Conservation (phyloP, 2,113 vertebrate genomes). For the Thinocorus orbignyianus region DNA sequence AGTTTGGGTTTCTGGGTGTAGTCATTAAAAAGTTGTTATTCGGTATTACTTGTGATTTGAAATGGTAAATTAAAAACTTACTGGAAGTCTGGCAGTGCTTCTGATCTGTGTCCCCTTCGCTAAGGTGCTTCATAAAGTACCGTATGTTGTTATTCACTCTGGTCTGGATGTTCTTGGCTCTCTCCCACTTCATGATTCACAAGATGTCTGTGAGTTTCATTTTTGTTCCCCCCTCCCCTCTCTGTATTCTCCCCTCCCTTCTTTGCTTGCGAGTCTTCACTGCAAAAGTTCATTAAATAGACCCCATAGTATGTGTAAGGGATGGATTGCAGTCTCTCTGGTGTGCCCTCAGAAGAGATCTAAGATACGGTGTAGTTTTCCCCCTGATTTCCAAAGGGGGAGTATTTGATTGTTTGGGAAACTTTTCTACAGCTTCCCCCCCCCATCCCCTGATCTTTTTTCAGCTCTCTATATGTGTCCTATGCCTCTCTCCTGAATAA, state of each 20-base stretch:
- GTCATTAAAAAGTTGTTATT: not conserved
- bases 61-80: constrained; percentile 55
- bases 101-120: constrained; percentile 17
- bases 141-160: constrained; percentile 44
- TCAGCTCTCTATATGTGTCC: not conserved
- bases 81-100: constrained; percentile 18
- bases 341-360: accelerated
- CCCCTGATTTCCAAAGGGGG: not conserved
- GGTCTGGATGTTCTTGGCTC: constrained; percentile 57
- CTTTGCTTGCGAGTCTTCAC: constrained; percentile 3
- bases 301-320: not conserved
- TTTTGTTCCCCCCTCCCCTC: constrained; percentile 16
- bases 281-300: not conserved
- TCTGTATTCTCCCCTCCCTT: not conserved
- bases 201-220: constrained; percentile 65
- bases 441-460: not conserved
- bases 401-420: not conserved
- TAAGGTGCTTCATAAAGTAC: constrained; percentile 63
- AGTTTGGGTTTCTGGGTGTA: not conserved
- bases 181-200: constrained; percentile 65
- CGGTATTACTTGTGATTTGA: not conserved
- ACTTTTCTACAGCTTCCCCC: not conserved
- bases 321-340: not conserved
- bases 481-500: not conserved
- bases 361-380: not conserved